Percentiles rank a stretch among this genome's conserved stretches.
These are phyloP conservation scores for Cantharis lateralis DNA, from an alignment of 2,888 invertebrate species.

Conservation along the genomic window DNA sequence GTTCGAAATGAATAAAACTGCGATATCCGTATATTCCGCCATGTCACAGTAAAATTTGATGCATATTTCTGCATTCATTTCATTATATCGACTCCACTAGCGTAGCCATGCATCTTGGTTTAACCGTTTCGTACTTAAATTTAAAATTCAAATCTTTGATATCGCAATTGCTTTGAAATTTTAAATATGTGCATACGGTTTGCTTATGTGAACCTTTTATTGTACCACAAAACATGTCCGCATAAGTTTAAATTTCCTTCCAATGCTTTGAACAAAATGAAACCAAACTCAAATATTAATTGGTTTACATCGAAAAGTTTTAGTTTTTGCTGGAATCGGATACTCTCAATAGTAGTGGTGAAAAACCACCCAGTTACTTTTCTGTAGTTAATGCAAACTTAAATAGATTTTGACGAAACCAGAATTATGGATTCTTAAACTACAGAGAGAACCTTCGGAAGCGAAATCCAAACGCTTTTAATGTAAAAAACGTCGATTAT, in stretches of 20 bases:
- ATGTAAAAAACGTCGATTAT: too few species aligned
- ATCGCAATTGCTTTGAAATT: neutral
- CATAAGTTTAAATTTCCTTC: neutral
- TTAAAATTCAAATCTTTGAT: neutral
- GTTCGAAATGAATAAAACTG: neutral
- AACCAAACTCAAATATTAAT: too few species aligned
- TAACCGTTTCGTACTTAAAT: neutral
- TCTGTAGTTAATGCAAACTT: too few species aligned
- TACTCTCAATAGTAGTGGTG: too few species aligned
- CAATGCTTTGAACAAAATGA: too few species aligned
- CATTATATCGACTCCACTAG: neutral
- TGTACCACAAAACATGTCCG: neutral
- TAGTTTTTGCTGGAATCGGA: too few species aligned
- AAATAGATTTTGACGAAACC: too few species aligned
- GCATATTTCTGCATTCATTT: neutral
- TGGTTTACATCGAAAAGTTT: too few species aligned
- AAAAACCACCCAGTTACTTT: too few species aligned
- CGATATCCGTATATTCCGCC: neutral
- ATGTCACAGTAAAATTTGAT: neutral
- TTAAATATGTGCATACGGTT: neutral
- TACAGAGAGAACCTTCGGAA: too few species aligned
- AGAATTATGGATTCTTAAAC: too few species aligned
- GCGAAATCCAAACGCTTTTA: too few species aligned
- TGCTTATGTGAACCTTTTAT: neutral
- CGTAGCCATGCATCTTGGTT: neutral